Evolutionary conservation across 2,113 vertebrate species (phyloP).

Genomic region (Felis chaus): DNA sequence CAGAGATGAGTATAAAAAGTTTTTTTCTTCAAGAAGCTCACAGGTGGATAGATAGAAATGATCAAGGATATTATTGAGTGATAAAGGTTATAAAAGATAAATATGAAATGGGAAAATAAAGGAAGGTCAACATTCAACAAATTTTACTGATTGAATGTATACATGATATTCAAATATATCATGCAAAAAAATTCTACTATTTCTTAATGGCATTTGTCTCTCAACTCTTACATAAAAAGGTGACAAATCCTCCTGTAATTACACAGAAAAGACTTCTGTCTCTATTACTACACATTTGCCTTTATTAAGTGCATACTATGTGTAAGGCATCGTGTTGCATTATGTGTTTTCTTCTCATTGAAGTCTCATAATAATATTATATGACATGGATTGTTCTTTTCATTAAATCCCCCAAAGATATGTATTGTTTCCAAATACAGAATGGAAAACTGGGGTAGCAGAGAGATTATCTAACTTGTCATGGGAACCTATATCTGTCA

Average conservation of each 20-base stretch:
- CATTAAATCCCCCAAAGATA: not conserved
- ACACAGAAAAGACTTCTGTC: not conserved
- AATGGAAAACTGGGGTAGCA: not conserved
- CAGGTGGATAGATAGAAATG: not conserved
- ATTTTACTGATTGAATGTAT: not conserved
- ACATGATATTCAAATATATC: not conserved
- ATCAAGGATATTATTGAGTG: not conserved
- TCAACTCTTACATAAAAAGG: not conserved
- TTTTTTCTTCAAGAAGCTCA: not conserved
- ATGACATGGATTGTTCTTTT: not conserved
- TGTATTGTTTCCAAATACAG: not conserved
- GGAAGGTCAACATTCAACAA: not conserved
- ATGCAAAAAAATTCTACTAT: not conserved
- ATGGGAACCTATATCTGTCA: not conserved
- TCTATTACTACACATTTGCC: not conserved
- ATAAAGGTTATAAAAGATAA: not conserved
- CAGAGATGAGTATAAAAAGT: not conserved
- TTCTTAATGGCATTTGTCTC: not conserved
- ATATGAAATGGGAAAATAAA: not conserved
- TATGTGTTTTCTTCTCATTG: not conserved
- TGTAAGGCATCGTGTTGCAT: not conserved
- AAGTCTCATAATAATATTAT: not conserved
- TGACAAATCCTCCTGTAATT: not conserved
- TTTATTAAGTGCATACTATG: not conserved
- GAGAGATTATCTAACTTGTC: not conserved